phyloP scores from a whole-genome alignment of 2,888 invertebrate species.

The Euzetes globulus region DNA sequence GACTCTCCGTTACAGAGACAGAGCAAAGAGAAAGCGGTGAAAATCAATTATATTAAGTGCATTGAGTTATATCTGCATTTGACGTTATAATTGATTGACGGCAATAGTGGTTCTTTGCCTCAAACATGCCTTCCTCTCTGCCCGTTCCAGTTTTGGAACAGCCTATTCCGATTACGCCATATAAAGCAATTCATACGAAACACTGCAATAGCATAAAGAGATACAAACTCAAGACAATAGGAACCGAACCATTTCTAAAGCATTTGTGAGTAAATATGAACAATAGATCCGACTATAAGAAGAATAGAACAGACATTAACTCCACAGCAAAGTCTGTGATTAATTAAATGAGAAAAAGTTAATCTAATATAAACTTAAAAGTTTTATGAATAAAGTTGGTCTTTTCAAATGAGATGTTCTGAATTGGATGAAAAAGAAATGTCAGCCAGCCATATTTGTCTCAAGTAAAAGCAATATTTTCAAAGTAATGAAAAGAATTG shows the following conservation, averaged over 20 bases:
- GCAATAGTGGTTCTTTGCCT: constrained; percentile 9
- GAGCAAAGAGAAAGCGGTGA: constrained; percentile 9
- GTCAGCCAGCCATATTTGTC: too few species aligned
- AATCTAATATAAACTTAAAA: too few species aligned
- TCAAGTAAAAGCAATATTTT: too few species aligned
- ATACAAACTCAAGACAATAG: constrained; percentile 25
- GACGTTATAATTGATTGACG: constrained; percentile 29
- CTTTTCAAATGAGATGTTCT: too few species aligned
- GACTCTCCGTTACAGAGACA: constrained; percentile 5
- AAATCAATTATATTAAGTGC: constrained; percentile 30
- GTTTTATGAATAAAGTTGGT: too few species aligned
- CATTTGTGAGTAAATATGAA: constrained; percentile 20
- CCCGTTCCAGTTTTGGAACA: not conserved
- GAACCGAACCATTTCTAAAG: not conserved
- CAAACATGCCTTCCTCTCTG: not conserved
- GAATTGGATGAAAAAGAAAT: too few species aligned
- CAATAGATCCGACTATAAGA: constrained; percentile 20
- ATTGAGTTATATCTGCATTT: constrained; percentile 31
- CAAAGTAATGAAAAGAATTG: too few species aligned
- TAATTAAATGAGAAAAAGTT: too few species aligned
- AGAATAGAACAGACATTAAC: not conserved
- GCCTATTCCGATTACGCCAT: not conserved
- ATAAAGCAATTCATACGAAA: constrained; percentile 24
- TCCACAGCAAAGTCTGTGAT: not conserved
- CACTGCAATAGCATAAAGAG: not conserved